Conservation (phyloP, 2,797 vertebrate species). For the Carcharodon carcharias region DNA sequence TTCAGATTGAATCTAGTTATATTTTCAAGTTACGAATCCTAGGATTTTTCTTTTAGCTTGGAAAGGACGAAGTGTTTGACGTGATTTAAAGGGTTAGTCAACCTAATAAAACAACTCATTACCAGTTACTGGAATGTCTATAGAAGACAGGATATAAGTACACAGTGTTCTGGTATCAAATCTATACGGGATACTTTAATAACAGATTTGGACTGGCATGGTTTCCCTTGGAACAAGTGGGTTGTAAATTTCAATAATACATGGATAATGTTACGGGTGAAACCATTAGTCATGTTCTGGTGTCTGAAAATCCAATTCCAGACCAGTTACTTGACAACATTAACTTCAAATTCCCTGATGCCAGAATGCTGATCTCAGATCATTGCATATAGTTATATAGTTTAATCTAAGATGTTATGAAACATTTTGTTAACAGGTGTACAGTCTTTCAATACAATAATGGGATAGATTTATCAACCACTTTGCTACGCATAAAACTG, state of each 20-base stretch:
- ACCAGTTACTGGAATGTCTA: conserved; percentile 32
- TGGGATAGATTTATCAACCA: not conserved
- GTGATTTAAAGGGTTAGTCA: conserved; percentile 19
- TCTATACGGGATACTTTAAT: conserved; percentile 32
- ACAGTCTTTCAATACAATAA: not conserved
- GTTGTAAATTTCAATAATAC: conserved; percentile 23
- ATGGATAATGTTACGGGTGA: conserved; percentile 3
- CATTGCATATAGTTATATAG: too few species aligned
- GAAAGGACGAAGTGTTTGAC: not conserved
- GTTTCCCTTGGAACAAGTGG: not conserved
- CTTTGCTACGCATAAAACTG: not conserved
- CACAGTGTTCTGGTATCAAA: conserved; percentile 32
- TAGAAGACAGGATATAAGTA: conserved; percentile 29
- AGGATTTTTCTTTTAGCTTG: not conserved
- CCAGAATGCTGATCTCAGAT: not conserved
- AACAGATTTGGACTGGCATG: conserved; percentile 19
- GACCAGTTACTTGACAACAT: conserved; percentile 24
- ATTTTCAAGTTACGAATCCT: not conserved
- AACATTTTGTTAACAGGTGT: not conserved
- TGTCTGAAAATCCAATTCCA: not conserved
- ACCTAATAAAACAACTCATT: conserved; percentile 36
- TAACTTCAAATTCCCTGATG: not conserved
- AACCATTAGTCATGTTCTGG: conserved; percentile 11
- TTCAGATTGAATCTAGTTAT: not conserved
- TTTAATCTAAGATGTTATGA: not conserved